A percentile compares a stretch with the other conserved stretches of the same genome.
Evolutionary conservation across 2,113 vertebrate species (phyloP).

Genomic region (Phaethon lepturus): DNA sequence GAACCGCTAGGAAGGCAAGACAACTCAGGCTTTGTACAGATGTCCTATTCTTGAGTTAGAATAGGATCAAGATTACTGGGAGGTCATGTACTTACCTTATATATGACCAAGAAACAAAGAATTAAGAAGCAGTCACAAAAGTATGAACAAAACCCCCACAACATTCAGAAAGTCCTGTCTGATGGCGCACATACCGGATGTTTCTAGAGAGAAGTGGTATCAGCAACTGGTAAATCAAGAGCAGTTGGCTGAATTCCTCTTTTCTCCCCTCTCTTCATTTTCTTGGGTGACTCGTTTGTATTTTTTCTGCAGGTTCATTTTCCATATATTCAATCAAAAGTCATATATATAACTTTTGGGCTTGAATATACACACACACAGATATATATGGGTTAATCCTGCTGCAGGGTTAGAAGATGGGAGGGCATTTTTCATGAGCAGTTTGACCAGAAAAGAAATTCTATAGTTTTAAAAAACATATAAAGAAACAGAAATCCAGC

Average conservation of each 20-base stretch:
- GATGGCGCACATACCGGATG: fast-evolving
- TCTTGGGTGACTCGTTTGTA: neutral
- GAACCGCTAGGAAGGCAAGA: neutral
- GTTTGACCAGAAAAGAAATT: neutral
- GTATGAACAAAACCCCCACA: fast-evolving
- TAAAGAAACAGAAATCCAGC: neutral
- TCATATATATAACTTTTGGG: fast-evolving
- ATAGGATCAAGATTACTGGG: neutral
- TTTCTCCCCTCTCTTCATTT: neutral
- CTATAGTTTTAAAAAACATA: neutral
- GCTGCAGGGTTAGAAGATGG: neutral
- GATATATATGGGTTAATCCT: neutral
- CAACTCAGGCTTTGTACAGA: neutral
- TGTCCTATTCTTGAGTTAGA: neutral
- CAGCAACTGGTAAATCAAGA: neutral
- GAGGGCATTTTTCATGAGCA: neutral
- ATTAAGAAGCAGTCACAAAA: neutral
- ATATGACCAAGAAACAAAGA: neutral
- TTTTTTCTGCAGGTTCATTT: neutral
- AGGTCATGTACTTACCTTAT: neutral
- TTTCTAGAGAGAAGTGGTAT: neutral
- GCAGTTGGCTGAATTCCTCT: neutral
- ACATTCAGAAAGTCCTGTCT: neutral
- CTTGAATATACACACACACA: neutral
- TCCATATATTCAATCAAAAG: neutral